Conservation (phyloP, 2,113 vertebrate genomes). For the Fukomys damarensis region DNA sequence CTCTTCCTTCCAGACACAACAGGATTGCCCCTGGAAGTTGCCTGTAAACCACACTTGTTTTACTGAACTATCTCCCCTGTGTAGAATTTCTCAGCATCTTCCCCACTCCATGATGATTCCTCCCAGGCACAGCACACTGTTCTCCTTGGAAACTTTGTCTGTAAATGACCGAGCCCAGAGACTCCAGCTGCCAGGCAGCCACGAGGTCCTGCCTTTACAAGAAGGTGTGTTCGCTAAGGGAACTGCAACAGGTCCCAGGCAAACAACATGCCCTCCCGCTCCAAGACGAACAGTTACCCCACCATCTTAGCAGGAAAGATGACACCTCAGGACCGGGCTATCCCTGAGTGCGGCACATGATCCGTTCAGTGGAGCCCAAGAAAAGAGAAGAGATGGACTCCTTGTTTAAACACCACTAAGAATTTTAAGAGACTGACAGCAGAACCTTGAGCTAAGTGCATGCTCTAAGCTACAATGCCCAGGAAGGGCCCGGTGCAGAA, state of each 20-base stretch:
- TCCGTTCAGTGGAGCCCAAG: not conserved
- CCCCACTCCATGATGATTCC: constrained; percentile 2
- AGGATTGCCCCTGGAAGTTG: constrained; percentile 24
- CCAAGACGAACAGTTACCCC: not conserved
- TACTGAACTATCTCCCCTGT: not conserved
- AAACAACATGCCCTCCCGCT: not conserved
- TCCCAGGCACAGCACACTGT: constrained; percentile 14
- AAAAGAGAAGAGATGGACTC: not conserved
- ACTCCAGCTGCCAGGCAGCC: not conserved
- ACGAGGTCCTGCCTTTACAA: fast-evolving
- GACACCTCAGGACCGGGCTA: not conserved
- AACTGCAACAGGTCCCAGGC: not conserved
- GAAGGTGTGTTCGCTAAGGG: not conserved
- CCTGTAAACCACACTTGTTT: constrained; percentile 22
- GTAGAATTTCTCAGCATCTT: constrained; percentile 50
- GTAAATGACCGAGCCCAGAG: constrained; percentile 31
- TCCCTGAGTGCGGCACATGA: not conserved
- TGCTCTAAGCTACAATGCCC: fast-evolving
- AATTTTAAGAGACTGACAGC: not conserved
- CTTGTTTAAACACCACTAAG: not conserved
- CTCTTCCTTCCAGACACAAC: constrained; percentile 59
- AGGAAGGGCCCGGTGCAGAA: not conserved
- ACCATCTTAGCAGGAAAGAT: not conserved
- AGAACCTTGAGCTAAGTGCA: not conserved
- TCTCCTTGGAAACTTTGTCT: constrained; percentile 61